Conservation (phyloP, 2,888 invertebrate genomes). For the Eupithecia exiguata region DNA sequence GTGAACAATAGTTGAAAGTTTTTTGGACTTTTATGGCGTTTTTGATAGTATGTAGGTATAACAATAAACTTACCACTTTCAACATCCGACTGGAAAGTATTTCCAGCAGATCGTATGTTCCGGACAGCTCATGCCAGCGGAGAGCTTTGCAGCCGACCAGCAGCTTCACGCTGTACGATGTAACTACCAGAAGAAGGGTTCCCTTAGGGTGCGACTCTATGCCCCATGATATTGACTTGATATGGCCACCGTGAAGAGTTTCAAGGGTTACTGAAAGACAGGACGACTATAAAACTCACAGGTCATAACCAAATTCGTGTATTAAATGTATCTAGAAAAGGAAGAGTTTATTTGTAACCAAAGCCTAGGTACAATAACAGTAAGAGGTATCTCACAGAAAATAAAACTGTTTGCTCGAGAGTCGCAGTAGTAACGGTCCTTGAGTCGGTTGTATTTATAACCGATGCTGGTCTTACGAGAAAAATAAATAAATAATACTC, state of each 20-base stretch:
- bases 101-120: slow-evolving; percentile 83
- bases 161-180: slow-evolving; percentile 85
- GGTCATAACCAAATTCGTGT: not conserved
- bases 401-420: not conserved
- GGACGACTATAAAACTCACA: not conserved
- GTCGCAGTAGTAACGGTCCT: not conserved
- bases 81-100: slow-evolving; percentile 80
- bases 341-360: not conserved
- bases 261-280: slow-evolving; percentile 85
- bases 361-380: not conserved
- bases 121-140: slow-evolving; percentile 85
- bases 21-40: not conserved
- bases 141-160: slow-evolving; percentile 86
- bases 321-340: not conserved
- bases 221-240: slow-evolving; percentile 85
- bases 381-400: not conserved
- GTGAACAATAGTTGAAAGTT: not conserved
- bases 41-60: not conserved
- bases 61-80: slow-evolving; percentile 80
- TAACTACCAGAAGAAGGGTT: slow-evolving; percentile 83
- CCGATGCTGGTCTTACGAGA: not conserved
- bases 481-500: too few species aligned
- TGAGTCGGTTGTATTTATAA: not conserved
- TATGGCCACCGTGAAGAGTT: slow-evolving; percentile 83
- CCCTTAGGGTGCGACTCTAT: slow-evolving; percentile 83